Evolutionary conservation across 2,113 vertebrate genomes (phyloP), one percentile per base, ranked within the genome.

Genomic region (Sphyrna mokarran): DNA sequence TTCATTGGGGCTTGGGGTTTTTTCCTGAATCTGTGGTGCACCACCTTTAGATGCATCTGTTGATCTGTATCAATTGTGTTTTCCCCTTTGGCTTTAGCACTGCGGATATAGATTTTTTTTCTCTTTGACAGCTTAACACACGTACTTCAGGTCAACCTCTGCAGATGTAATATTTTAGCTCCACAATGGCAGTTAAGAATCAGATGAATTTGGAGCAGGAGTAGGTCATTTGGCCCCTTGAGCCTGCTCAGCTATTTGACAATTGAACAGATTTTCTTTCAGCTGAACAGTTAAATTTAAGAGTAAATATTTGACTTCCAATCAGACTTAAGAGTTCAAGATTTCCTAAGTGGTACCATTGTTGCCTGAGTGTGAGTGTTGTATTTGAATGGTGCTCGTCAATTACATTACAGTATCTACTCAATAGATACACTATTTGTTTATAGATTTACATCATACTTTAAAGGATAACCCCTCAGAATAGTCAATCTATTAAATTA

Each of bases 61-160:
- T 99, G 98, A 96, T 99, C 99, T 0, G 99, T 99, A 10, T 99
- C 99, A 16, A 99, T 99, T 97, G 99, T 99, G 97, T 98, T 99
- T 96, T 98, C 98, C 96, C 99, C 98, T 97, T 99, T 99, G 96
- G 99, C 99, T 97, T 99, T 99, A 7, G 98, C 98, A 80, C 99
- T 99, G 99, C 99, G 99, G 97, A 99, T 99, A 97, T 99, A 99
- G 98, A 99, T 99, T 98, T 99, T 98, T 98, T 99, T 99, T 97
- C 99, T 98, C 97, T 99, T 54, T 99, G 96, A 99, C 98, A 1
- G 99, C 99, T 96, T 99, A 99, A 66, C 99, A 96, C 99, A 99
- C 93, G 99, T 99, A 95, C 99, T 99, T 61, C 99, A 99, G 89
- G 98, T 98, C 0, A 98, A 99, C 95, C 99, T 99, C 97, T 99